Conservation (phyloP, 2,797 vertebrate genomes). For the Sarcophilus harrisii region DNA sequence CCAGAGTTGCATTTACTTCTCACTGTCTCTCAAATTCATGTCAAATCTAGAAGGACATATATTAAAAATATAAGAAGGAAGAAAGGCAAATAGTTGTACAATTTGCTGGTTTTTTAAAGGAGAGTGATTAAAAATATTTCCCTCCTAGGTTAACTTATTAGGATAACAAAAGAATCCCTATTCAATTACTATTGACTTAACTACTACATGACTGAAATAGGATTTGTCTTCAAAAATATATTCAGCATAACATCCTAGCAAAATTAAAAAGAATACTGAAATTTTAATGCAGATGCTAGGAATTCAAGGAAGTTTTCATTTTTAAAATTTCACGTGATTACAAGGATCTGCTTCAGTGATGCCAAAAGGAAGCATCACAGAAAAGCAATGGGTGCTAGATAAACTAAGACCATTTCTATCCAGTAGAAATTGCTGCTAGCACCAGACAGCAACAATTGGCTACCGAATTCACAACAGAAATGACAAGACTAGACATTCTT, state of each 20-base stretch:
- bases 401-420: fast-evolving
- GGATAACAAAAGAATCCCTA: not conserved
- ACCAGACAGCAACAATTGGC: not conserved
- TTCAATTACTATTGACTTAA: not conserved
- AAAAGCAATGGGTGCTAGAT: not conserved
- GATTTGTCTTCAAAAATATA: slow-evolving; percentile 9
- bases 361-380: fast-evolving
- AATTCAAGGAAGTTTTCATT: not conserved
- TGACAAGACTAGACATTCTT: slow-evolving; percentile 78
- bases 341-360: fast-evolving
- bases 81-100: not conserved
- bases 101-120: not conserved
- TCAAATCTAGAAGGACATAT: not conserved
- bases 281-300: not conserved
- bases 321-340: not conserved
- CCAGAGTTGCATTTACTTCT: not conserved
- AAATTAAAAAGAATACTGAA: not conserved
- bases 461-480: slow-evolving; percentile 76
- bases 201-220: not conserved
- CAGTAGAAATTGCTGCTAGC: not conserved
- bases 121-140: not conserved
- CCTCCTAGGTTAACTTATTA: not conserved
- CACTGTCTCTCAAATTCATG: not conserved
- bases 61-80: not conserved
- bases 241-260: not conserved